Base-by-base conservation (phyloP, 2,888 invertebrate genomes). In the Eristalis tenax region DNA sequence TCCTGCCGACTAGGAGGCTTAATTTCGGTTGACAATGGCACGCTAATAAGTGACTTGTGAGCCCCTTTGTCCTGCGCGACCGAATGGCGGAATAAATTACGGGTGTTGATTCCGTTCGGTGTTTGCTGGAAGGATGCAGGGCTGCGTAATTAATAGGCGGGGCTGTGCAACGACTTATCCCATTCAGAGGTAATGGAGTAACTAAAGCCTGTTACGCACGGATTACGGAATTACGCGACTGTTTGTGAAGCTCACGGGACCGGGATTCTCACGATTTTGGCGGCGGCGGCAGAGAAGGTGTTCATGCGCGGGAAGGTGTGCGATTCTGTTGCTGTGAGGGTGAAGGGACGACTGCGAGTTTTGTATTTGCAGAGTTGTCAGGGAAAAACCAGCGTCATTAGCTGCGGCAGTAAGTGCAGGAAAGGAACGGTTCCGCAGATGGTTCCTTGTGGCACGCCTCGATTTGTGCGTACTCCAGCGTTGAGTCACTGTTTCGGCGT, bases 71-170 rank as follows among this genome's bases (percentile, higher is more conserved):
- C 61, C 23, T 10, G 22, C 38, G 32, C 32, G 32, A 32, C 8
- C 32, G 32, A 32, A 32, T 1, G 32, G 32, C 35, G 50, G 66
- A 78, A 65, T 82, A 86, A 86, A 86, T 82, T 82, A 86, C 74
- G 74, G 85, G 85, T 86, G 61, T 86, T 59, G 78, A 74, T 79
- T 75, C 59, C 32, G 76, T 71, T 43, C 57, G 68, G 56, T 73
- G 77, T 73, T 77, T 78, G 69, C 73, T 69, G 43, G 73, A 66
- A 83, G 75, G 75, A 79, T 73, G 76, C 76, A 84, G 75, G 63
- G 56, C 61, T 83, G 74, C 69, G 74, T 78, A 78, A 80, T 83
- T 82, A 86, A 86, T 86, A 70, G 82, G 86, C 86, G 86, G 83
- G 79, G 43, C 75, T 70, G 83, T 75, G 71, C 74, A 63, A 82